Conservation (phyloP, 92 coral and sea anemone species). For the Pocillopora meandrina region DNA sequence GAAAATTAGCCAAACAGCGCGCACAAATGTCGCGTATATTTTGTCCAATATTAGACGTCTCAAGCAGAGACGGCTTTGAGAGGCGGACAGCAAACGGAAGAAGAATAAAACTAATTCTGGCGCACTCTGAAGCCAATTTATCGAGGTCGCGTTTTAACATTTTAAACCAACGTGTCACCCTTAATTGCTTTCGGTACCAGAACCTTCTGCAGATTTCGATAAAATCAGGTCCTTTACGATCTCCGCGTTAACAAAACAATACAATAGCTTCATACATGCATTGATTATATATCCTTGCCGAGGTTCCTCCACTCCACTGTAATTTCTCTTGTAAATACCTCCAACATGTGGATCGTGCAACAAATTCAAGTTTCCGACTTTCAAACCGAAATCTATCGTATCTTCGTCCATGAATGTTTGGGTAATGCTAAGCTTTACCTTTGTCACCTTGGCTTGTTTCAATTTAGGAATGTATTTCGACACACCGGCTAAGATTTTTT, state of each 20-base stretch:
- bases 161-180: too few species aligned
- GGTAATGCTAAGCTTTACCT: conserved; percentile 59
- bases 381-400: conserved; percentile 20
- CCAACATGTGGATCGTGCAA: conserved; percentile 50
- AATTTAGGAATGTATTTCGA: conserved; percentile 56
- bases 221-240: conserved; percentile 21
- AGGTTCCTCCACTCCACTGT: conserved; percentile 64
- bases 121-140: too few species aligned
- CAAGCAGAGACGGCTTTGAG: too few species aligned
- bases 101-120: too few species aligned
- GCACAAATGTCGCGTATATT: too few species aligned
- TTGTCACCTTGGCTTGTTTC: conserved; percentile 46
- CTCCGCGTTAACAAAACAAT: conserved; percentile 56
- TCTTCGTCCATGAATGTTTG: conserved; percentile 45
- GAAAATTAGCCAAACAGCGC: too few species aligned
- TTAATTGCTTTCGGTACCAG: too few species aligned
- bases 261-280: conserved; percentile 74
- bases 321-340: conserved; percentile 52
- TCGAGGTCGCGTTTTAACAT: too few species aligned
- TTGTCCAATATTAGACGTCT: too few species aligned
- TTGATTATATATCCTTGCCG: conserved; percentile 63
- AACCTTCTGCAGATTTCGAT: not conserved
- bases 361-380: conserved; percentile 41
- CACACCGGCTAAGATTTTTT: conserved; percentile 58
- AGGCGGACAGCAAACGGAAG: too few species aligned